These are phyloP conservation scores for Notothenia rossii DNA, from an alignment of 2,113 vertebrate genomes.

Conservation along the genomic window DNA sequence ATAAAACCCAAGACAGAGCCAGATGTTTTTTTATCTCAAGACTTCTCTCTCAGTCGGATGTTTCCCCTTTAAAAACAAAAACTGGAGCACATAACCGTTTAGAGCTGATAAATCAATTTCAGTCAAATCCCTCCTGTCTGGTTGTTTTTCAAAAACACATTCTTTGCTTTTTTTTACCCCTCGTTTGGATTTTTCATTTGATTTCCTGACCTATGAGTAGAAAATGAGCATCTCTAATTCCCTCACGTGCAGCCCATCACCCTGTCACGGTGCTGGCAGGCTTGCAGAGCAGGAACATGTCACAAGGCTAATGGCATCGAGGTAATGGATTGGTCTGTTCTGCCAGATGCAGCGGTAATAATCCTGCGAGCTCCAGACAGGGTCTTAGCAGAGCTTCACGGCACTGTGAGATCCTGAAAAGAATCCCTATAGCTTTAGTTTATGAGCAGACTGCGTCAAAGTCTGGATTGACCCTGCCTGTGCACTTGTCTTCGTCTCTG, in stretches of 20 bases:
- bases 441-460: constrained; percentile 71
- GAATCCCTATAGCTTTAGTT: constrained; percentile 73
- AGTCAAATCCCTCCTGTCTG: constrained; percentile 8
- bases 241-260: constrained; percentile 33
- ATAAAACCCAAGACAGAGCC: constrained; percentile 66
- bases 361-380: constrained; percentile 61
- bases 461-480: constrained; percentile 63
- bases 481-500: constrained; percentile 76
- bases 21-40: constrained; percentile 60
- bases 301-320: constrained; percentile 66
- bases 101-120: constrained; percentile 49
- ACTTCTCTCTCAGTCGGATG: constrained; percentile 42
- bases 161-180: not conserved
- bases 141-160: constrained; percentile 27
- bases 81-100: constrained; percentile 20
- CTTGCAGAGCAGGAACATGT: constrained; percentile 67
- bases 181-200: constrained; percentile 16
- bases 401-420: constrained; percentile 58
- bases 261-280: constrained; percentile 46
- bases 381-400: constrained; percentile 66
- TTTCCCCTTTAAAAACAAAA: constrained; percentile 50
- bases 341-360: constrained; percentile 75
- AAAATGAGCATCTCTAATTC: constrained; percentile 52
- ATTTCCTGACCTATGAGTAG: constrained; percentile 30
- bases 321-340: constrained; percentile 73